A percentile compares a stretch with the other conserved stretches of the same genome.
phyloP scores from a whole-genome alignment of 2,113 vertebrate species.

The Astatoreochromis straeleni region DNA sequence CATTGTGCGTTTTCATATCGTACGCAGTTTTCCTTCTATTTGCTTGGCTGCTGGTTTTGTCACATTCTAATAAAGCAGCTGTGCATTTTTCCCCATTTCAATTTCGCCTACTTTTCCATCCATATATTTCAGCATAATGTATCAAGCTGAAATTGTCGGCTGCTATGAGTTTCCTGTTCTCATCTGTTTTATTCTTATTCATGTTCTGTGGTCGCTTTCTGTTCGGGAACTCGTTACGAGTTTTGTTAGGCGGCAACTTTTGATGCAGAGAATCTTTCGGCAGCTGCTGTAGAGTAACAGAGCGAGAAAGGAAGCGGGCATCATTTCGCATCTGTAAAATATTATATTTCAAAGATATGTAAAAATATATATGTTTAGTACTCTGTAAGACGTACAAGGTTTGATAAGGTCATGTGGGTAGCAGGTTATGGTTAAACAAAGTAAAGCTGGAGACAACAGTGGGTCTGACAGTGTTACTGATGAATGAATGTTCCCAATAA shows the following conservation, averaged over 20 bases:
- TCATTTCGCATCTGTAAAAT: background rate
- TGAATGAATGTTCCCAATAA: background rate
- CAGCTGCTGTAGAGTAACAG: background rate
- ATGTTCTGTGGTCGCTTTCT: background rate
- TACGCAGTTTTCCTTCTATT: constrained; percentile 19
- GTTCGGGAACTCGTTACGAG: background rate
- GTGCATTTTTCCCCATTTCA: background rate
- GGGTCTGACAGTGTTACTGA: background rate
- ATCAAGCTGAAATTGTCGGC: background rate
- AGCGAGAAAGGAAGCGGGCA: background rate
- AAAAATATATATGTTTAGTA: background rate
- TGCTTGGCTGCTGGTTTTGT: constrained; percentile 17
- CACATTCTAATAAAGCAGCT: constrained; percentile 24
- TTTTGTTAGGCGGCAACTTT: background rate
- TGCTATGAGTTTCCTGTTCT: background rate
- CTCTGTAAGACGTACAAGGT: background rate
- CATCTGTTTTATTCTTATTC: background rate
- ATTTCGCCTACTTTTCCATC: background rate
- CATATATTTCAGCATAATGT: constrained; percentile 10
- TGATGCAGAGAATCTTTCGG: background rate
- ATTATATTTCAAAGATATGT: background rate
- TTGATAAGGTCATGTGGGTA: background rate
- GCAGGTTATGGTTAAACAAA: background rate
- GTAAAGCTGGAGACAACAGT: background rate
- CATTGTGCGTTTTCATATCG: constrained; percentile 6